Conservation (phyloP, 2,797 vertebrate species). For the Coccyzus lansbergi region DNA sequence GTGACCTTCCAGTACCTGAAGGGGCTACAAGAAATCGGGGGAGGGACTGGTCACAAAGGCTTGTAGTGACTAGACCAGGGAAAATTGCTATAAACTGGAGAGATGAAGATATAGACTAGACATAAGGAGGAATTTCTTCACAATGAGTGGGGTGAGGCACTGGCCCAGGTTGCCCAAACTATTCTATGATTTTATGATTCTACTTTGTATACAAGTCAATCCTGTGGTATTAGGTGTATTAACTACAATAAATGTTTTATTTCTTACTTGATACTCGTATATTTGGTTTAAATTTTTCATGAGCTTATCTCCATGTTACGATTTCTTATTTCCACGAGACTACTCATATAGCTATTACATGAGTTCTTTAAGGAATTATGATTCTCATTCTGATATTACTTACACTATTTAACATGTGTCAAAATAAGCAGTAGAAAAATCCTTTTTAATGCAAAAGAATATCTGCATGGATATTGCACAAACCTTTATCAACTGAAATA, state of each 20-base stretch:
- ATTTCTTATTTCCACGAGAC: not conserved
- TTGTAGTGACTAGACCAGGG: too few relatives aligned
- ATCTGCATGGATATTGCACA: slow-evolving; percentile 55
- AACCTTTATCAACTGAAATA: slow-evolving; percentile 51
- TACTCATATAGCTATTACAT: not conserved
- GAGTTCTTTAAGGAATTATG: slow-evolving; percentile 41
- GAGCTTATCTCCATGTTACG: not conserved
- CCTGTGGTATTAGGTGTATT: not conserved
- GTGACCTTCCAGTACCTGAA: too few relatives aligned
- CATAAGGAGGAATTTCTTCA: too few relatives aligned
- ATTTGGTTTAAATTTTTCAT: not conserved
- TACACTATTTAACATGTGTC: slow-evolving; percentile 50
- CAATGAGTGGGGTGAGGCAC: too few relatives aligned
- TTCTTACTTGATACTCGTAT: not conserved
- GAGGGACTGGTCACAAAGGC: too few relatives aligned
- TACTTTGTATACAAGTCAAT: not conserved
- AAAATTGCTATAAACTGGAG: too few relatives aligned
- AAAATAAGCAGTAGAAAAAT: slow-evolving; percentile 54
- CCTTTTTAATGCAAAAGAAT: slow-evolving; percentile 54
- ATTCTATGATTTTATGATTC: too few relatives aligned
- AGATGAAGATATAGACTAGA: too few relatives aligned
- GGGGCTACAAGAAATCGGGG: too few relatives aligned
- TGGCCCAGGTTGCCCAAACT: too few relatives aligned
- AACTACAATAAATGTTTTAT: not conserved
- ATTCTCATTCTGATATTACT: slow-evolving; percentile 31